Base-by-base conservation (phyloP, 1,140 invertebrate species). In the Papilio polyxenes region DNA sequence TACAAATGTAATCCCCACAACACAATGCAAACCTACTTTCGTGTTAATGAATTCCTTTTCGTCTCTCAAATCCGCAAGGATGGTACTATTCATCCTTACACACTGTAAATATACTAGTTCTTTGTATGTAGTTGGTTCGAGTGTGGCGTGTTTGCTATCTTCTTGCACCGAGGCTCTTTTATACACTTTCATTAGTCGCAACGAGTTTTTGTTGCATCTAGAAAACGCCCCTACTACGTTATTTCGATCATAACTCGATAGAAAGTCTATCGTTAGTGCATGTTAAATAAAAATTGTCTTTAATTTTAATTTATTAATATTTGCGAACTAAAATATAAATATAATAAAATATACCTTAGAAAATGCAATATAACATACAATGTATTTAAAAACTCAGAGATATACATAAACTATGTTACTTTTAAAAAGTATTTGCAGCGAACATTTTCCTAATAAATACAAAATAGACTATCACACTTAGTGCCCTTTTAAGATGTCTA, bases 101-200 rank as follows among this genome's bases (percentile, higher is more conserved):
- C 10, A 72, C 65, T 72, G 15, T 11, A 72, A 3, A 69, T 72
- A 56, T 49, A 23, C 75, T 15, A 53, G 75, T 56, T 77, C 75
- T 77, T 77, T 77, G 75, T 56, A 15, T 56, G 75, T 51, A 20
- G 74, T 48, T n/a, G 10, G 20, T 77, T 77, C 20, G 49, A 77
- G 44, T 51, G 75, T n/a, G 49, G 75, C 20, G 10, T 77, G 75
- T 77, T 77, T 77, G 20, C 75, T 77, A 77, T 77, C 75, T 76
- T 76, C 75, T 23, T 51, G 9, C 48, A 77, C 75, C 49, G n/a
- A 77, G 75, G 8, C 75, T 53, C 75, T 77, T 77, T 77, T 77
- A 77, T 53, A 77, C 44, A 77, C 49, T 77, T 77, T 77, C 75
- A 77, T 53, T 20, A 77, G 75, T 23, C 75, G 44, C 75, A 77